A percentile compares a stretch with the other conserved stretches of the same genome.
Evolutionary conservation across 2,113 vertebrate species (phyloP).

Genomic region (Hemichromis elongatus): DNA sequence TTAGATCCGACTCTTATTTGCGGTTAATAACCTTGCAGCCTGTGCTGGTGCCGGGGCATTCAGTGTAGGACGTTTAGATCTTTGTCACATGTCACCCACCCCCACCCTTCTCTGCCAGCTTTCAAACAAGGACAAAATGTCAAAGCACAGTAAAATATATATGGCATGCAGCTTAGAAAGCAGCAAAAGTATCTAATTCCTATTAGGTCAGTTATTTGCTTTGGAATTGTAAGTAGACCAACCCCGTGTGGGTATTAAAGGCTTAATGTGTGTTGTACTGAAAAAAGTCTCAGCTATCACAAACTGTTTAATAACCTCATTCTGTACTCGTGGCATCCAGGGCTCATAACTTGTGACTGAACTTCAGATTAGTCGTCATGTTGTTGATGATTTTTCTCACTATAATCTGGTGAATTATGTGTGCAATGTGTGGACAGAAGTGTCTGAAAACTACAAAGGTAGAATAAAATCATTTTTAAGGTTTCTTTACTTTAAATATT

Average conservation of each 20-base stretch:
- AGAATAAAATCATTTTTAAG: neutral
- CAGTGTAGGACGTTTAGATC: neutral
- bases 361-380: neutral
- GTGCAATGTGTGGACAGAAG: neutral
- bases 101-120: neutral
- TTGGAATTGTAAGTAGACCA: neutral
- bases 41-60: fast-evolving
- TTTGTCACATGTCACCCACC: neutral
- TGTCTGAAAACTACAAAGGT: too few relatives aligned
- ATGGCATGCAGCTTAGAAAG: neutral
- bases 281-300: neutral
- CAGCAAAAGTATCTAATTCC: neutral
- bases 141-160: neutral
- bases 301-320: neutral
- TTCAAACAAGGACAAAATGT: neutral
- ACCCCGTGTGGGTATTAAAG: neutral
- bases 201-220: neutral
- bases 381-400: neutral
- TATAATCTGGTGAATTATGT: neutral
- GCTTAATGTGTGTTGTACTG: neutral
- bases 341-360: neutral
- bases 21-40: neutral
- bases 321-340: neutral
- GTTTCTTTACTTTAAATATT: neutral
- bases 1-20: neutral